These are phyloP conservation scores for Bos indicus DNA, from an alignment of 2,113 vertebrate genomes.

Conservation along the genomic window DNA sequence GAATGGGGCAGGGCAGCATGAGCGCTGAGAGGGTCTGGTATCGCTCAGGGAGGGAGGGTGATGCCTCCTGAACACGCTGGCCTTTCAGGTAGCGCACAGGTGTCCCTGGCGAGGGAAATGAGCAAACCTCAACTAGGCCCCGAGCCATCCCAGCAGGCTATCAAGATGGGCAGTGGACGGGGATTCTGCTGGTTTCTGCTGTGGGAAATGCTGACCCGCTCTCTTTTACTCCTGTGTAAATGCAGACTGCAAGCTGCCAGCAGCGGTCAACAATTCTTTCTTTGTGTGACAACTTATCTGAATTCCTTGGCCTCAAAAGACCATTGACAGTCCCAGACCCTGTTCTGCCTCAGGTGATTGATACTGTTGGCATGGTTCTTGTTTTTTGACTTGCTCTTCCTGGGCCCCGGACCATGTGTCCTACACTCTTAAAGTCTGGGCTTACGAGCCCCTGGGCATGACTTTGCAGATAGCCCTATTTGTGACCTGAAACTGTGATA, in stretches of 20 bases:
- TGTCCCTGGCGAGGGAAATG: not conserved
- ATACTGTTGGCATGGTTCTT: not conserved
- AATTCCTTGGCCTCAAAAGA: not conserved
- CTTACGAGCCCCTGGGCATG: not conserved
- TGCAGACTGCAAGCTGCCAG: not conserved
- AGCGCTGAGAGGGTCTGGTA: not conserved
- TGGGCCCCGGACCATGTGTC: not conserved
- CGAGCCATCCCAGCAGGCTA: not conserved
- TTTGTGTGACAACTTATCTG: not conserved
- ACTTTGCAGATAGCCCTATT: not conserved
- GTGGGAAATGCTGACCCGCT: not conserved
- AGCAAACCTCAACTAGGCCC: not conserved
- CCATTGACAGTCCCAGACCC: not conserved
- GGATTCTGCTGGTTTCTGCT: not conserved
- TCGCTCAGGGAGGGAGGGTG: not conserved
- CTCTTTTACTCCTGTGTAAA: not conserved
- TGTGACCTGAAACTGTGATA: not conserved
- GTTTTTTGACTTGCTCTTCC: not conserved
- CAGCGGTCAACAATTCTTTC: not conserved
- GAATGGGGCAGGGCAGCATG: not conserved
- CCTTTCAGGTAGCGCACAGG: not conserved
- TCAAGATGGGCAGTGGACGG: not conserved
- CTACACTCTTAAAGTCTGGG: not conserved
- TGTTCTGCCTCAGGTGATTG: not conserved
- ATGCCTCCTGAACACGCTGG: not conserved